phyloP scores from a whole-genome alignment of 2,113 vertebrate genomes.

The Podiceps cristatus region DNA sequence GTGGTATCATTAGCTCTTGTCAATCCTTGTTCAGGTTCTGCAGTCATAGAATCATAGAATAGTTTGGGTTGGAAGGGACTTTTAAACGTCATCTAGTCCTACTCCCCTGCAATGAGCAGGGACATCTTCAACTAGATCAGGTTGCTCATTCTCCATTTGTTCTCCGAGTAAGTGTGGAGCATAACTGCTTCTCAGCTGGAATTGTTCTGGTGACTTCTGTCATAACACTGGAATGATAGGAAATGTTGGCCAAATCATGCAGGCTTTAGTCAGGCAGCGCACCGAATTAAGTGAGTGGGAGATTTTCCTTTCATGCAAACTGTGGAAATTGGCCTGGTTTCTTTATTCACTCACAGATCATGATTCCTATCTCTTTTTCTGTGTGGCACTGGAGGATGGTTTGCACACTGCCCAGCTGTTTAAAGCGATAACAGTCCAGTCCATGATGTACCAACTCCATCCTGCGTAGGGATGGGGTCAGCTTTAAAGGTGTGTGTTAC shows the following conservation, averaged over 20 bases:
- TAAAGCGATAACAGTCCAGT: neutral
- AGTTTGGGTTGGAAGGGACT: no score
- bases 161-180: neutral
- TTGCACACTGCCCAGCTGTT: neutral
- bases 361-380: neutral
- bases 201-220: conserved; percentile 16
- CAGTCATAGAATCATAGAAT: neutral
- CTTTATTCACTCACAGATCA: neutral
- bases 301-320: neutral
- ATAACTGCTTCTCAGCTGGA: conserved; percentile 22
- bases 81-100: no score
- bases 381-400: neutral
- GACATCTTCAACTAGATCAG: no score
- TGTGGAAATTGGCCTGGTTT: neutral
- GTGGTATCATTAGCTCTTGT: neutral
- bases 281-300: conserved; percentile 30
- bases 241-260: conserved; percentile 50
- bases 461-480: neutral
- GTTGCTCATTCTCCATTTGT: neutral
- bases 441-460: neutral
- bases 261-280: conserved; percentile 19
- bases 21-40: neutral
- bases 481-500: neutral
- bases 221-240: conserved; percentile 36
- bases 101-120: no score